These are phyloP conservation scores for Pyrocephalus nanus DNA, from an alignment of 2,797 vertebrate species.

Conservation along the genomic window DNA sequence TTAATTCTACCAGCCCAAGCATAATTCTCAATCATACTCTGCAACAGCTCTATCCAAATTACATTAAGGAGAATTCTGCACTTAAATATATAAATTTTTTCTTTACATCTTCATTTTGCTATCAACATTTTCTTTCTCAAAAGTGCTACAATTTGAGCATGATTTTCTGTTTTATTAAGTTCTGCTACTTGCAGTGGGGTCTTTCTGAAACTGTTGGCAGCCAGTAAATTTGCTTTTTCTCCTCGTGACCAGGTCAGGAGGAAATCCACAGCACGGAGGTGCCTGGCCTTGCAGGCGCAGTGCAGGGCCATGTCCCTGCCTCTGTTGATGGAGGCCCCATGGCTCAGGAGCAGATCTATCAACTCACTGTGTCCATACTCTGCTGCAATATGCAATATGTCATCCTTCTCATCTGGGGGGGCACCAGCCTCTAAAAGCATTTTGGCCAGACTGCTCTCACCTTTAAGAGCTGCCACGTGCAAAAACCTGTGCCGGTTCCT, in stretches of 20 bases:
- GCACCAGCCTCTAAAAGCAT: constrained; percentile 66
- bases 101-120: constrained; percentile 66
- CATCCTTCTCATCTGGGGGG: constrained; percentile 51
- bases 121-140: constrained; percentile 84
- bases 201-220: constrained; percentile 79
- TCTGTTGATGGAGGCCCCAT: constrained; percentile 78
- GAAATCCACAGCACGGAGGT: constrained; percentile 53
- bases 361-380: constrained; percentile 75
- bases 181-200: constrained; percentile 79
- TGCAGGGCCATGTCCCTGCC: constrained; percentile 81
- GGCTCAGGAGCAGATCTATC: constrained; percentile 70
- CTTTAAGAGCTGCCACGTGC: constrained; percentile 74
- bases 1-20: not conserved
- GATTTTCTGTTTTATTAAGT: constrained; percentile 57
- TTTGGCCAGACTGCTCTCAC: constrained; percentile 71
- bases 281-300: constrained; percentile 75
- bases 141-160: constrained; percentile 71
- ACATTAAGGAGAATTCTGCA: not conserved
- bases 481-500: constrained; percentile 74
- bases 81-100: not conserved
- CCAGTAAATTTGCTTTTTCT: constrained; percentile 74
- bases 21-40: not conserved
- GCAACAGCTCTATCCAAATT: not conserved
- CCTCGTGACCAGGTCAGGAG: constrained; percentile 67
- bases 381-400: constrained; percentile 79